Base-by-base conservation (phyloP, 2,113 vertebrate genomes). In the Sander lucioperca region DNA sequence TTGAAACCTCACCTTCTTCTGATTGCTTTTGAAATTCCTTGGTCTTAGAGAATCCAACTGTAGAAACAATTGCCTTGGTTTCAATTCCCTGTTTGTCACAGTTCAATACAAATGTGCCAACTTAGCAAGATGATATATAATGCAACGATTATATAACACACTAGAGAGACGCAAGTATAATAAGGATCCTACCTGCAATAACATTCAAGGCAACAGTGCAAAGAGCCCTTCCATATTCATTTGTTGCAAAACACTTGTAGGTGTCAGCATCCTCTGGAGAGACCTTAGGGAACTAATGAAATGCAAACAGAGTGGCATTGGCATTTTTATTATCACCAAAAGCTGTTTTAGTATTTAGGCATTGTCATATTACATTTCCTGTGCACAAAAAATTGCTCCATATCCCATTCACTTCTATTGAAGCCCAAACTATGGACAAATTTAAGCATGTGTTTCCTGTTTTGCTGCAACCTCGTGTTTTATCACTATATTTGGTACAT, bases 41-140 rank as follows among this genome's bases (percentile, higher is more conserved):
- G 62, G 90, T 93, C 83, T 88, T 98, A 77, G 96, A 97, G 88
- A 97, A 98, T 88, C 97, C 97, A 93, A 97, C 97, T 97, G 92
- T 84, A 86, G 88, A 94, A 51, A 86, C 18, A 81, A 43, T 6
- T 1, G 51, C 56, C 2, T 62, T 15, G 25, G 9, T 62, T 21
- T 70, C 14, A 13, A 50, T 3, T 13, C 30, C 2, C 14, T n/a
- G 19, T 68, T 19, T 57, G 36, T 59, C 25, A 53, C 5, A 67
- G 23, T 66, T 79, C 19, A 56, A 30, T 18, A 63, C 15, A 33
- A 77, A 21, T 19, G 45, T 69, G 10, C 2, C 16, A 48, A 74
- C 5, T 57, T 63, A 19, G 39, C 6, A 59, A 27, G 45, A 69
- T 7, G 9, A 30, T 25, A 9, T n/a, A 0, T 39, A 10, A 56